A percentile compares a stretch with the other conserved stretches of the same genome.
Evolutionary conservation across 2,113 vertebrate genomes (phyloP).

Genomic region (Pachycephala philippinensis): DNA sequence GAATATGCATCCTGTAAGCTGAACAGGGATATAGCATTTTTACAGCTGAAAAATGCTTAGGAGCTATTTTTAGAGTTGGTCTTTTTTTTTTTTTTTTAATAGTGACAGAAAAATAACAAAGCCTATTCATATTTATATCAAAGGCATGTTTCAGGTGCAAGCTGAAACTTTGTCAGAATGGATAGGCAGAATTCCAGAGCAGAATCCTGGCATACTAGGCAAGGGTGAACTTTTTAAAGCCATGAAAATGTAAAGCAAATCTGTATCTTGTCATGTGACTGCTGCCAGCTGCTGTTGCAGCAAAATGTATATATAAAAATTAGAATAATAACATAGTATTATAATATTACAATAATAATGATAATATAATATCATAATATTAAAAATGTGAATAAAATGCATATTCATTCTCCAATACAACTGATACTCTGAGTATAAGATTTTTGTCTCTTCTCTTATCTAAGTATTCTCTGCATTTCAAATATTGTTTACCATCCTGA

Average conservation of each 20-base stretch:
- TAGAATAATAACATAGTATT: neutral
- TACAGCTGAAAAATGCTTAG: neutral
- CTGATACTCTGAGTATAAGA: neutral
- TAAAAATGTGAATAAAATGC: neutral
- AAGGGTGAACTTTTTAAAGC: neutral
- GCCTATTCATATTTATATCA: neutral
- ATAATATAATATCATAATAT: neutral
- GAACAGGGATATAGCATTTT: accelerated
- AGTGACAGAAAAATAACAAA: neutral
- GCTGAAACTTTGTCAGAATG: neutral
- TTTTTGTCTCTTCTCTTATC: neutral
- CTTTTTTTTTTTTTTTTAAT: neutral
- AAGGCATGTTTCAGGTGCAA: neutral
- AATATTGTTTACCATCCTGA: neutral
- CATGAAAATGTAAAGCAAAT: neutral
- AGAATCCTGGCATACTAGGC: neutral
- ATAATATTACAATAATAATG: neutral
- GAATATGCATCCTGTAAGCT: neutral
- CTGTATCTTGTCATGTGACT: neutral
- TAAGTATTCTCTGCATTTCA: neutral
- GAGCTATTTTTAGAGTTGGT: neutral
- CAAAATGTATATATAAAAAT: neutral
- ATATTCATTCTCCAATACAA: neutral
- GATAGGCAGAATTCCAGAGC: neutral
- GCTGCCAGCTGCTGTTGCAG: neutral